Evolutionary conservation across 64 coral and sea anemone genomes (phyloP), one percentile per base, ranked within the genome.

Genomic region (Montipora cactus): DNA sequence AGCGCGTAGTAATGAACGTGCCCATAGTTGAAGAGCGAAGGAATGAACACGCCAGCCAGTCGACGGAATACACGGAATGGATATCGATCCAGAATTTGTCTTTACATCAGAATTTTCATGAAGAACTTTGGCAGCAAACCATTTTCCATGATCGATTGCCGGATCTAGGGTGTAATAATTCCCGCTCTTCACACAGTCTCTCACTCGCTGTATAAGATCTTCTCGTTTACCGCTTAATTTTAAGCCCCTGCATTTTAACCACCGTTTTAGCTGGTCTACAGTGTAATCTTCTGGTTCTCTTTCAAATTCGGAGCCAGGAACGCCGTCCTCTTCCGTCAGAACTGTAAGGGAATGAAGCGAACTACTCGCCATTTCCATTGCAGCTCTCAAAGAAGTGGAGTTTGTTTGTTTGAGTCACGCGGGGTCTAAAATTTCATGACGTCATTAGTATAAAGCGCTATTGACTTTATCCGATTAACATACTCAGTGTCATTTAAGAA

Each of bases 161-260:
- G 61, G 59, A 46, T 86, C 82, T 0, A 86, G 82, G 22, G 15
- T 46, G 19, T 69, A 13, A 16, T 86, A 18, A 70, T 86, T 48
- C 37, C 58, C 81, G 7, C 51, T 61, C 81, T 23, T 62, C 5
- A 84, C 13, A 67, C 81, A 84, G 44, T 59, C 81, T 9, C 23
- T 55, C 22, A 84, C 81, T 12, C 81, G 81, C 19, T 66, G 0
- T 14, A 87, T 15, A 45, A 74, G 1, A 19, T 87, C 84, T 47
- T 48, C 28, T 47, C 84, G 67, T 75, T 88, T 88, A 53, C 86
- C 86, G 2, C 86, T 47, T 75, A 74, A 28, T 88, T 88, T 76
- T 55, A 88, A 50, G 46, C 66, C 86, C 49, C 70, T 74, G 25
- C 86, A 88, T 25, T 88, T 88, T 37, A 88, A 88, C 86, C 86